Conservation (phyloP, 2,113 vertebrate genomes). For the Microtus richardsoni region DNA sequence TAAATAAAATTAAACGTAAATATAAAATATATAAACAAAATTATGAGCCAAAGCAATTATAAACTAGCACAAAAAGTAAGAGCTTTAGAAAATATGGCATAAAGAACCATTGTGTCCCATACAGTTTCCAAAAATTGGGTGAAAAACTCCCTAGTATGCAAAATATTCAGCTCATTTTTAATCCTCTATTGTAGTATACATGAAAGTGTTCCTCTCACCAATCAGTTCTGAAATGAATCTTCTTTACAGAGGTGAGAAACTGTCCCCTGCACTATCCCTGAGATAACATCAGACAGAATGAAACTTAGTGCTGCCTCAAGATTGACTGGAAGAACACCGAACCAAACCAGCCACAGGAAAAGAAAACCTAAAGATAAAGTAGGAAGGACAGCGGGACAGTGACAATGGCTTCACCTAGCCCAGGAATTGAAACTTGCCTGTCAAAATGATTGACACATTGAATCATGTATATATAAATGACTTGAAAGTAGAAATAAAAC, state of each 20-base stretch:
- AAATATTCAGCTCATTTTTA: slow-evolving; percentile 11
- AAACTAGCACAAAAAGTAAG: background rate
- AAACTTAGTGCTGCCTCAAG: background rate
- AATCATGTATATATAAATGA: background rate
- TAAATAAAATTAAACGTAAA: background rate
- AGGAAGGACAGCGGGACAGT: background rate
- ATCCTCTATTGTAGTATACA: background rate
- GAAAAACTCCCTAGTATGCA: background rate
- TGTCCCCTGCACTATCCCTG: background rate
- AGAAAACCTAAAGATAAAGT: background rate
- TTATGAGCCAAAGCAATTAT: background rate
- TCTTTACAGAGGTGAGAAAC: background rate
- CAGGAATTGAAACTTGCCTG: background rate
- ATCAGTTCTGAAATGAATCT: slow-evolving; percentile 51
- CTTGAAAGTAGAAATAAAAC: background rate
- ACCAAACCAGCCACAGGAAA: background rate
- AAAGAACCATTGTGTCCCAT: background rate
- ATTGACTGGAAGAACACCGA: background rate
- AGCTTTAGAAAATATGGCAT: background rate
- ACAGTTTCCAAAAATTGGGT: background rate
- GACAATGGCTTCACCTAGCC: background rate
- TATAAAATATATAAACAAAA: background rate
- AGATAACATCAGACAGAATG: background rate
- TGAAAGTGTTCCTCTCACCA: background rate
- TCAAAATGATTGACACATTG: background rate